Evolutionary conservation across 1,140 invertebrate genomes (phyloP).

Genomic region (Drosophila paulistorum): DNA sequence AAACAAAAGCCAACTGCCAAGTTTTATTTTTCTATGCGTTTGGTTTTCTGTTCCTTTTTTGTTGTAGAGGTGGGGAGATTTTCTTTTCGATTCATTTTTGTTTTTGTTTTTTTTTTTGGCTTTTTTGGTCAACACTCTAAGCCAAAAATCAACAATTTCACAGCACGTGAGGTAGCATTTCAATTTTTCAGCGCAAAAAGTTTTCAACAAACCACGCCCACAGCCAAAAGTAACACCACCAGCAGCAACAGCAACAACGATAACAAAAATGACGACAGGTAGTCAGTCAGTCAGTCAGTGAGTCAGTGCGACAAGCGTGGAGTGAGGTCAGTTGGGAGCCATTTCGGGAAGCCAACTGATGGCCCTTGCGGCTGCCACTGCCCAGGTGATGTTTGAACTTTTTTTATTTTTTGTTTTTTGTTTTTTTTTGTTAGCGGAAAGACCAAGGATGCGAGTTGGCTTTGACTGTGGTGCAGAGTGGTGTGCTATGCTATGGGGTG

Average conservation of each 20-base stretch:
- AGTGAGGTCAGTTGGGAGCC: constrained; percentile 52
- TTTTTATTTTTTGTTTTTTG: constrained; percentile 16
- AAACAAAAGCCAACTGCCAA: constrained; percentile 74
- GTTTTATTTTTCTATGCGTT: constrained; percentile 5
- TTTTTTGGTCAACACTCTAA: constrained; percentile 81
- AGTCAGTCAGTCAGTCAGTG: constrained; percentile 37
- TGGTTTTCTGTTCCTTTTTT: not conserved
- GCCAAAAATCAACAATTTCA: constrained; percentile 79
- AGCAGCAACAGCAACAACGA: constrained; percentile 34
- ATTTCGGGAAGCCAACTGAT: constrained; percentile 55
- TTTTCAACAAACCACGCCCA: constrained; percentile 40
- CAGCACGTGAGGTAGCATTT: constrained; percentile 78
- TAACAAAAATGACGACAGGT: constrained; percentile 63
- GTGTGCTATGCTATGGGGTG: not conserved
- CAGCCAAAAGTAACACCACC: constrained; percentile 33
- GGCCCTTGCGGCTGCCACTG: constrained; percentile 46
- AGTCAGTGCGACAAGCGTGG: not conserved
- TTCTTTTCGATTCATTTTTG: not conserved
- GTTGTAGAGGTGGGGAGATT: not conserved
- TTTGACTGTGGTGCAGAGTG: constrained; percentile 7
- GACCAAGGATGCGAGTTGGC: constrained; percentile 15
- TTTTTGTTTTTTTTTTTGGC: constrained; percentile 43
- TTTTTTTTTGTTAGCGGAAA: not conserved
- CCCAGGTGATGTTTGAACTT: constrained; percentile 75
- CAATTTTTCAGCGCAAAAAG: constrained; percentile 77